Percentiles rank a stretch among this genome's conserved stretches.
phyloP scores from a whole-genome alignment of 1,140 invertebrate genomes.

The Cydia strobilella region DNA sequence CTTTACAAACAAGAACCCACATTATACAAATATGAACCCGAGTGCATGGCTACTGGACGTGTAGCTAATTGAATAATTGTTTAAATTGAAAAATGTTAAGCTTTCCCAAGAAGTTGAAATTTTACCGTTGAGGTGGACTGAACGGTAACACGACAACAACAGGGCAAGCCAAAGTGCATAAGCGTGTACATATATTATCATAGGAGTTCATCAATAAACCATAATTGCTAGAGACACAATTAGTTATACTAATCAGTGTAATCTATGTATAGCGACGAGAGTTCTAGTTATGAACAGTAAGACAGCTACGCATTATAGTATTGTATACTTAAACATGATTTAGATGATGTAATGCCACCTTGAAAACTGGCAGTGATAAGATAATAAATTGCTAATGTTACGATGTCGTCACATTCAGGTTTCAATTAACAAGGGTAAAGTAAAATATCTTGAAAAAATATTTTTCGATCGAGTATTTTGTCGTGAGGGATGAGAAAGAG shows the following conservation, averaged over 20 bases:
- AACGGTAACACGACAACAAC: not conserved
- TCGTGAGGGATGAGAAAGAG: no score
- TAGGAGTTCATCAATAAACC: not conserved
- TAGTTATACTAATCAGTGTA: no score
- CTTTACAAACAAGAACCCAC: no score
- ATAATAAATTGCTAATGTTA: constrained; percentile 1
- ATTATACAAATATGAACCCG: no score
- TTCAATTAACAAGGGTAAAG: not conserved
- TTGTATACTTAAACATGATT: not conserved
- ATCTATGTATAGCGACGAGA: not conserved
- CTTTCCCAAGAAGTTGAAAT: no score
- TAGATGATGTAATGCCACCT: not conserved
- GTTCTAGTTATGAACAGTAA: not conserved
- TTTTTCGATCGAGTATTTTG: no score
- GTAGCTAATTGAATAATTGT: no score
- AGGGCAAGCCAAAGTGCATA: not conserved
- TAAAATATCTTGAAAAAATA: no score
- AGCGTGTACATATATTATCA: not conserved
- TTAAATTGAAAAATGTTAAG: no score
- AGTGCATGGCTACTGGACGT: no score
- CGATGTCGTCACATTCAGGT: not conserved
- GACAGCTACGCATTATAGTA: no score
- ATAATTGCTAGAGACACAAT: not conserved
- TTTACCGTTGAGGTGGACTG: no score
- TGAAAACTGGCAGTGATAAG: not conserved